phyloP scores from a whole-genome alignment of 2,113 vertebrate genomes.

The Chloebia gouldiae region DNA sequence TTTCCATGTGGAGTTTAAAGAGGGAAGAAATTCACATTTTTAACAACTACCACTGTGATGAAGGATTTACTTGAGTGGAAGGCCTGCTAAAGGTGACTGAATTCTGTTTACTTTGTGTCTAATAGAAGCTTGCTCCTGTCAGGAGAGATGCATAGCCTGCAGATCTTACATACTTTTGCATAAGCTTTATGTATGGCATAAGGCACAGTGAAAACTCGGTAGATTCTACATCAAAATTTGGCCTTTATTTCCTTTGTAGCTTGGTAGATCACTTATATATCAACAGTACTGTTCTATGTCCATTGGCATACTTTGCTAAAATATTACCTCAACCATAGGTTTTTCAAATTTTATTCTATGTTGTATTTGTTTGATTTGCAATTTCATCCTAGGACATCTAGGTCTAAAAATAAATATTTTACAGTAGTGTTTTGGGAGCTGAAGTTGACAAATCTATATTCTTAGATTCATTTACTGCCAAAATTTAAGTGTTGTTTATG shows the following conservation, averaged over 20 bases:
- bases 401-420: not conserved
- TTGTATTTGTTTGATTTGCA: not conserved
- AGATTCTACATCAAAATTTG: not conserved
- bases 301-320: not conserved
- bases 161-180: not conserved
- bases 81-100: not conserved
- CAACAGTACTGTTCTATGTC: not conserved
- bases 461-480: not conserved
- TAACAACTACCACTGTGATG: not conserved
- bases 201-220: not conserved
- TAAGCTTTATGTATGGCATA: not conserved
- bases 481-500: not conserved
- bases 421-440: not conserved
- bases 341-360: not conserved
- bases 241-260: not conserved
- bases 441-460: not conserved
- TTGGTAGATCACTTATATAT: not conserved
- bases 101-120: not conserved
- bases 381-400: not conserved
- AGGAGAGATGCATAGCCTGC: not conserved
- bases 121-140: not conserved
- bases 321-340: not conserved
- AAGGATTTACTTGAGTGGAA: not conserved
- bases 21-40: not conserved
- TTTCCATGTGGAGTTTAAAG: not conserved